Conservation (phyloP, 2,113 vertebrate species). For the Scophthalmus maximus region DNA sequence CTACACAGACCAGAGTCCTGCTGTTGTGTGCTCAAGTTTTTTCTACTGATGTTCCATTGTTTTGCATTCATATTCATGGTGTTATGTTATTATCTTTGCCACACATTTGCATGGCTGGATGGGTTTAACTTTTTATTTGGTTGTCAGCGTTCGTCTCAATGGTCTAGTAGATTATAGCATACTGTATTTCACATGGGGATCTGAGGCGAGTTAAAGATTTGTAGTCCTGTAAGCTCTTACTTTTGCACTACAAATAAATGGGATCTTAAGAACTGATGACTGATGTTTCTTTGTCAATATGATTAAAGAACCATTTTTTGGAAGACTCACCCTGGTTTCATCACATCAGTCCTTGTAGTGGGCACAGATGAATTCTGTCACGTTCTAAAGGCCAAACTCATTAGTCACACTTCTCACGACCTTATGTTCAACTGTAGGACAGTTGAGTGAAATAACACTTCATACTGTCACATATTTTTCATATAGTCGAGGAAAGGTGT, state of each 20-base stretch:
- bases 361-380: too few species aligned
- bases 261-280: slow-evolving; percentile 40
- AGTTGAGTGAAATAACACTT: too few species aligned
- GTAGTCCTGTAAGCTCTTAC: slow-evolving; percentile 56
- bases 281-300: background rate
- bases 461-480: too few species aligned
- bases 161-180: slow-evolving; percentile 50
- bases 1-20: slow-evolving; percentile 48
- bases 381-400: too few species aligned
- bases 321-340: too few species aligned
- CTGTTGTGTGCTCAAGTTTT: slow-evolving; percentile 22
- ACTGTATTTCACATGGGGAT: slow-evolving; percentile 34
- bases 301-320: too few species aligned
- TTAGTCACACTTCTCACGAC: too few species aligned
- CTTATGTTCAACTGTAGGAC: too few species aligned
- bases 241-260: slow-evolving; percentile 80
- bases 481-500: too few species aligned
- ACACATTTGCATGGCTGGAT: slow-evolving; percentile 51
- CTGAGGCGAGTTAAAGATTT: slow-evolving; percentile 47
- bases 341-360: too few species aligned
- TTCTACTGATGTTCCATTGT: slow-evolving; percentile 17
- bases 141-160: slow-evolving; percentile 21
- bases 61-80: slow-evolving; percentile 48
- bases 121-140: slow-evolving; percentile 21
- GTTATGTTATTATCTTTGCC: slow-evolving; percentile 11